Percentiles rank a stretch among this genome's conserved stretches.
These are phyloP conservation scores for Pseudomyrmex sp. DNA, from an alignment of 1,140 invertebrate genomes.

Conservation along the genomic window DNA sequence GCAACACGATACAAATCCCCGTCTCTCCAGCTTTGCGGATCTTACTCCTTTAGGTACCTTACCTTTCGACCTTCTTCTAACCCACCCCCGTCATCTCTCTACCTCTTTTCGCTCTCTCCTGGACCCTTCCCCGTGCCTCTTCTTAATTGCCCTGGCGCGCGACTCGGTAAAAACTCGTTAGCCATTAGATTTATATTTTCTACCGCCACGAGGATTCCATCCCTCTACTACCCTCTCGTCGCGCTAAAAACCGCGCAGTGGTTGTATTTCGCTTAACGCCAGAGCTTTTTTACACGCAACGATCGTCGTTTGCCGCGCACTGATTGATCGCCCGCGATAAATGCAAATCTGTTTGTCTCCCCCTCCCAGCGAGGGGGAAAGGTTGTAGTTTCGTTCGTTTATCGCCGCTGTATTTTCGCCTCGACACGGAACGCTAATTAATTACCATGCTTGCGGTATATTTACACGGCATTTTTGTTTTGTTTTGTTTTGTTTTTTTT, in stretches of 20 bases:
- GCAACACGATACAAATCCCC: constrained; percentile 77
- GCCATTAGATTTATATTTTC: constrained; percentile 80
- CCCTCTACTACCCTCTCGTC: constrained; percentile 33
- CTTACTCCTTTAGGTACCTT: constrained; percentile 57
- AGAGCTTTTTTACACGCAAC: constrained; percentile 8
- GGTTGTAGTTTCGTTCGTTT: constrained; percentile 27
- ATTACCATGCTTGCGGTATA: constrained; percentile 49
- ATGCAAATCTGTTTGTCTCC: constrained; percentile 43
- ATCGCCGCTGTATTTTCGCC: constrained; percentile 44
- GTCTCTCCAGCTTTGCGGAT: constrained; percentile 65
- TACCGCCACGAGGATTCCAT: constrained; percentile 66
- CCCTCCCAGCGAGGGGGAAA: too few relatives aligned
- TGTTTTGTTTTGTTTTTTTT: constrained; percentile 22
- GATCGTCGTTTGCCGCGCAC: constrained; percentile 19
- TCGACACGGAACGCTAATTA: constrained; percentile 47
- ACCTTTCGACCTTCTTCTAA: constrained; percentile 67
- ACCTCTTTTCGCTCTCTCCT: neutral
- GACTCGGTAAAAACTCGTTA: constrained; percentile 83
- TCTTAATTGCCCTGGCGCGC: constrained; percentile 81
- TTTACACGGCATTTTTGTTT: constrained; percentile 23
- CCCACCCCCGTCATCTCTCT: constrained; percentile 62
- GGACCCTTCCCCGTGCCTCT: constrained; percentile 57
- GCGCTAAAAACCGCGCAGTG: constrained; percentile 53
- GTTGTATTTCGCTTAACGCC: constrained; percentile 46
- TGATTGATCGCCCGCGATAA: constrained; percentile 47